phyloP scores from a whole-genome alignment of 2,888 invertebrate species.

The Brachyptera putata region DNA sequence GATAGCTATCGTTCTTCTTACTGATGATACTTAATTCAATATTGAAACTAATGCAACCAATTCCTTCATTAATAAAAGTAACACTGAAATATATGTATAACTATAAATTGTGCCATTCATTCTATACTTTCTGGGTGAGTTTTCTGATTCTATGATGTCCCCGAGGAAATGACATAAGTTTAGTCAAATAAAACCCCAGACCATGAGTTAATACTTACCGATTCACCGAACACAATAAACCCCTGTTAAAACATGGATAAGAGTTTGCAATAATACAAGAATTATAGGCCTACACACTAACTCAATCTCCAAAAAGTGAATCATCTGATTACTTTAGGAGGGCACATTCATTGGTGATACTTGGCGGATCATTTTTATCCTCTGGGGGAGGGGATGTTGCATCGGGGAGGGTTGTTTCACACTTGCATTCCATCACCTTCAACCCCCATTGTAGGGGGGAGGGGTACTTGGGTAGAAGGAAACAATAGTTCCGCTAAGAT shows the following conservation, averaged over 20 bases:
- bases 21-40: too few species aligned
- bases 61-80: too few species aligned
- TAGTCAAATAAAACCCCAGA: conserved; percentile 8
- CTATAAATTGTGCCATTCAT: too few species aligned
- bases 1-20: too few species aligned
- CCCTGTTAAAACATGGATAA: background rate
- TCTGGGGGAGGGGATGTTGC: background rate
- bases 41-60: too few species aligned
- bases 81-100: too few species aligned
- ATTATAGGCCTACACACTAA: conserved; percentile 23
- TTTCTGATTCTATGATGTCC: too few species aligned
- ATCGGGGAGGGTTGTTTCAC: conserved; percentile 14
- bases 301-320: conserved; percentile 30
- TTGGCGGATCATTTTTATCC: conserved; percentile 25
- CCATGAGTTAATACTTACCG: background rate
- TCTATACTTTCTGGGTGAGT: too few species aligned
- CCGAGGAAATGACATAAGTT: conserved; percentile 6
- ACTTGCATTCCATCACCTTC: conserved; percentile 26
- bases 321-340: conserved; percentile 27
- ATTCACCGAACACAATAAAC: conserved; percentile 7
- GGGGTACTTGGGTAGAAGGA: background rate
- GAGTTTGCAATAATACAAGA: conserved; percentile 22
- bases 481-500: conserved; percentile 19
- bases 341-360: conserved; percentile 11
- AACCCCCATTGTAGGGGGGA: background rate